Base-by-base conservation (phyloP, 53 echinoderm and acorn worm species). In the Pentamera pediparva region DNA sequence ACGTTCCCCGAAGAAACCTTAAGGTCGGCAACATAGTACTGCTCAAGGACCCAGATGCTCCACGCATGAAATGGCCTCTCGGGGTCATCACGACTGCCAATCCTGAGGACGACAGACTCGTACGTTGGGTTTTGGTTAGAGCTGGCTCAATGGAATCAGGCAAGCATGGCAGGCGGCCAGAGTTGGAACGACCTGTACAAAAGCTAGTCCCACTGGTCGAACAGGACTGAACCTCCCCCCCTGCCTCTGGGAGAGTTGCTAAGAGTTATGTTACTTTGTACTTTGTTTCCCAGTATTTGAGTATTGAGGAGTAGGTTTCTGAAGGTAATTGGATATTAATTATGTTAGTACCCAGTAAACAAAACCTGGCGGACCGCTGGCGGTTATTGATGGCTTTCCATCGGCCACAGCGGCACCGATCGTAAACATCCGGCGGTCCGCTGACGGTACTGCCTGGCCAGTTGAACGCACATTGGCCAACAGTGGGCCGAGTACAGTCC, bases 51-150 rank as follows among this genome's bases (percentile, higher is more conserved):
- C 64, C 3, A 3, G 64, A 63, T 5, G 17, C 35, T 7, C 21
- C 35, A 4, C 10, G 33, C 8, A 61, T 61, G 62, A 33, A 61
- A 32, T 61, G 62, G 62, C 56, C 56, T 15, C 11, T 55, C 6
- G 56, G 13, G 5, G 62, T 29, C 6, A 33, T 61, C 33, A 61
- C 62, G 20, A 12, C 33, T 29, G 10, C 62, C 29, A 31, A 61
- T 8, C 9, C 32, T 61, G 62, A 31, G 26, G 33, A 61, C 32
- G 64, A 63, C 39, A 26, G 39, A 3, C 19, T 35, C 3, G 36
- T 63, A 20, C 34, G 64, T n/a, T 36, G 64, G 17, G 64, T 63
- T 35, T 63, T 35, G 64, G 36, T 63, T 38, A 17, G n/a, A 26
- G 26, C n/a, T 3, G 30, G 59, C 3, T 59, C 59, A 5, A 3